A percentile compares a stretch with the other conserved stretches of the same genome.
Conservation (phyloP, 2,113 vertebrate species). For the Podarcis raffonei region DNA sequence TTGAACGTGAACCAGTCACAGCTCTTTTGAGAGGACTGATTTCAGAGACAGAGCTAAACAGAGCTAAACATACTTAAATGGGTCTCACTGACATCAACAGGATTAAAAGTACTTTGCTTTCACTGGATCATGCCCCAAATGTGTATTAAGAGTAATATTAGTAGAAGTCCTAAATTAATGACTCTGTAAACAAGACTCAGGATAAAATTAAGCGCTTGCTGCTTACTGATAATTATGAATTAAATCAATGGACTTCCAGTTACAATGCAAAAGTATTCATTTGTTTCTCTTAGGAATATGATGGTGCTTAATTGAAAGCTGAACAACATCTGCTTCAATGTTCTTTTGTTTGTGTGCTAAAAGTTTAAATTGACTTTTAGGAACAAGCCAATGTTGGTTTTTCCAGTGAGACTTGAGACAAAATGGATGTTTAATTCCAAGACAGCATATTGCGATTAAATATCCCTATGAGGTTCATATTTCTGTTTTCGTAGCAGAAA, state of each 20-base stretch:
- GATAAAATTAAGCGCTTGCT: background rate
- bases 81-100: background rate
- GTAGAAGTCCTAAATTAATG: background rate
- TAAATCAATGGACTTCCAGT: slow-evolving; percentile 33
- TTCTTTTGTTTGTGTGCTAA: slow-evolving; percentile 39
- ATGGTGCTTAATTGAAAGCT: slow-evolving; percentile 51
- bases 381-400: slow-evolving; percentile 63
- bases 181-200: background rate
- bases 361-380: slow-evolving; percentile 66
- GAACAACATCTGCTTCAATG: slow-evolving; percentile 47
- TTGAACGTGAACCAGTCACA: background rate
- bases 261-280: background rate
- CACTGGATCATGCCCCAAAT: background rate
- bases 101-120: background rate
- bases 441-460: slow-evolving; percentile 67
- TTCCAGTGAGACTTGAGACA: slow-evolving; percentile 49
- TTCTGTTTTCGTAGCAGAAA: slow-evolving; percentile 69
- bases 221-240: slow-evolving; percentile 1
- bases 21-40: background rate
- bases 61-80: background rate
- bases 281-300: slow-evolving; percentile 32
- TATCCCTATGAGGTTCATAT: slow-evolving; percentile 66
- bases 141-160: background rate
- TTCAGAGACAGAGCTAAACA: background rate
- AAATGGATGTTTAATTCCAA: slow-evolving; percentile 73